Evolutionary conservation across 2,888 invertebrate genomes (phyloP), one percentile per base, ranked within the genome.

Genomic region (Copidosoma aretas): DNA sequence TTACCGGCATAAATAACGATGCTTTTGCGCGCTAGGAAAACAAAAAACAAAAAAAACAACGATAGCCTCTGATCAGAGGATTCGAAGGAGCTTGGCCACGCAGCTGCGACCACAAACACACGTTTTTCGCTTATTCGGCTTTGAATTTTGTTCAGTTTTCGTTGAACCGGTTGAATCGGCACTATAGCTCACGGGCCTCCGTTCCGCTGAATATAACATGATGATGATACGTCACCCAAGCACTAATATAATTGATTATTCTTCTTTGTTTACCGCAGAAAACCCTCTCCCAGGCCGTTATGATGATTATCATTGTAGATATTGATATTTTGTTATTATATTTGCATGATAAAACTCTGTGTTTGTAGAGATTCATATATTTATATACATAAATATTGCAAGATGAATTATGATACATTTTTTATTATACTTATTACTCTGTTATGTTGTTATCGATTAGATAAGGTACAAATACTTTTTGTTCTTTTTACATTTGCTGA

Each of bases 341-440:
- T 81, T 81, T 83, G 83, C 83, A 83, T 83, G 83, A 82, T 79
- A 79, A 82, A 80, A 83, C 80, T 82, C 78, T 79, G 81, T 83
- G 78, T 80, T 83, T 80, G 82, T 83, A 83, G 83, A 78, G 52
- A 64, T 64, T 57, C 60, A 67, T 60, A 61, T 67, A 77, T 80
- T 74, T 80, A 77, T 76, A 8, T 32, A 32, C 8, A 32, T 32
- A 3, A 79, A 79, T 80, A 78, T 79, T 82, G 81, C 81, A 81
- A 82, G 77, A 79, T 75, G 51, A 73, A 76, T 75, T 19, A 19
- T 51, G 5, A 51, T 51, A 51, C 17, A 12, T 49, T 73, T 74
- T 72, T 70, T 71, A 74, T 72, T 69, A 72, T 72, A 71, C 70
- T 70, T 66, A 68, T 67, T 71, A 70, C 24, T 69, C 56, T 32